Conservation (phyloP, 2,888 invertebrate species). For the Ichneumoninae sp. region DNA sequence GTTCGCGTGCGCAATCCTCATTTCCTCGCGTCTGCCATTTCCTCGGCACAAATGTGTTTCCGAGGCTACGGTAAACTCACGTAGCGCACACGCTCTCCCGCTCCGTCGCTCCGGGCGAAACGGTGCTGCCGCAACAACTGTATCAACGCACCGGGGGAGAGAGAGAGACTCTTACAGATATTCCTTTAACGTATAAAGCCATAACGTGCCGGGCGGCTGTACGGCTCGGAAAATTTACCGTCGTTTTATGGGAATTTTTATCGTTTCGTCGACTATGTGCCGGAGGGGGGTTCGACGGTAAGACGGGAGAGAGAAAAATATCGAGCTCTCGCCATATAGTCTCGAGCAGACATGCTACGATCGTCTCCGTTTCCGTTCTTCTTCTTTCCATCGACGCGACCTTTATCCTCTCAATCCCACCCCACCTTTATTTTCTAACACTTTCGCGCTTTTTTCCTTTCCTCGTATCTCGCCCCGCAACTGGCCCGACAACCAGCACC, state of each 20-base stretch:
- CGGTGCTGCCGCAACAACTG: constrained; percentile 20
- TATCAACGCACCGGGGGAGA: constrained; percentile 21
- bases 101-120: background rate
- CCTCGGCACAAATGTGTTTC: constrained; percentile 34
- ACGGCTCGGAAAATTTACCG: constrained; percentile 75
- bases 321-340: constrained; percentile 34
- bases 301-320: constrained; percentile 19
- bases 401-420: constrained; percentile 69
- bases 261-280: constrained; percentile 80
- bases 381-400: constrained; percentile 70
- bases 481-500: constrained; percentile 32
- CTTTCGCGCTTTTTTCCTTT: background rate
- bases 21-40: constrained; percentile 44
- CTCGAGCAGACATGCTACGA: constrained; percentile 64
- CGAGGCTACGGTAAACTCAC: background rate
- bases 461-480: constrained; percentile 15
- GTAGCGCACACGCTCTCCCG: background rate
- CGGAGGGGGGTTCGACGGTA: constrained; percentile 48
- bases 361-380: constrained; percentile 76
- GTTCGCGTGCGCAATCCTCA: constrained; percentile 54
- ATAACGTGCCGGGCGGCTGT: constrained; percentile 64
- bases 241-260: constrained; percentile 81
- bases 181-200: constrained; percentile 59
- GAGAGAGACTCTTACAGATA: constrained; percentile 38
- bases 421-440: constrained; percentile 8